A percentile compares a stretch with the other conserved stretches of the same genome.
Conservation (phyloP, 1,140 invertebrate genomes). For the Dicyema japonicum region DNA sequence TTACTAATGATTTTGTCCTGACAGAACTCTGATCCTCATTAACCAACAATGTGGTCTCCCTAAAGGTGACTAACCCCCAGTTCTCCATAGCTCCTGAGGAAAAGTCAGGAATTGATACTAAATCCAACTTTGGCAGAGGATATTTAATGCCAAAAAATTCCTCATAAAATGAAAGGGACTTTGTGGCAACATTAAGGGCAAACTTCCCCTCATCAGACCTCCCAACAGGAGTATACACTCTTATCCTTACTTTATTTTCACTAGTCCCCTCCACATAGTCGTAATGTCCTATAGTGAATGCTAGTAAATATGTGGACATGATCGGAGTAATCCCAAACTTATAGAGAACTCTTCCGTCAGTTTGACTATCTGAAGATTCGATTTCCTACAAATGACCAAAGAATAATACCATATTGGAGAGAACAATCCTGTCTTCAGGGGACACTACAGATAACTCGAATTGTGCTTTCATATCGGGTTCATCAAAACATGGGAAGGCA, state of each 20-base stretch:
- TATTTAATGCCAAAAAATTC: slow-evolving; percentile 72
- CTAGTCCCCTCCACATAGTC: slow-evolving; percentile 53
- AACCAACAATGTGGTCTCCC: slow-evolving; percentile 9
- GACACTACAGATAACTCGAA: slow-evolving; percentile 57
- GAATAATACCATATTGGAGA: slow-evolving; percentile 54
- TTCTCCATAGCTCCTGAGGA: slow-evolving; percentile 25
- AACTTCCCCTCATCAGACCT: slow-evolving; percentile 65
- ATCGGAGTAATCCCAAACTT: slow-evolving; percentile 51
- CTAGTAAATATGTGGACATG: slow-evolving; percentile 81
- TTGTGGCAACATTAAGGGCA: slow-evolving; percentile 35
- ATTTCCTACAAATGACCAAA: neutral
- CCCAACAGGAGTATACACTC: slow-evolving; percentile 61
- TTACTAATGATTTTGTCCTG: slow-evolving; percentile 57
- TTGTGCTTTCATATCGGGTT: slow-evolving; percentile 64
- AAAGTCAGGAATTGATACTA: slow-evolving; percentile 63
- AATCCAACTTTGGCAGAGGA: slow-evolving; percentile 69
- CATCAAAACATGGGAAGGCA: slow-evolving; percentile 87
- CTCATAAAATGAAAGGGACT: slow-evolving; percentile 56
- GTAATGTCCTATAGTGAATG: slow-evolving; percentile 61
- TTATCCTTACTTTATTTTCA: slow-evolving; percentile 21
- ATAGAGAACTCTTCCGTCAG: neutral
- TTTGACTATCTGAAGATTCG: neutral
- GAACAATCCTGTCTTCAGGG: slow-evolving; percentile 31
- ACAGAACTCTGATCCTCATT: slow-evolving; percentile 27
- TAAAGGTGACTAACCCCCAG: slow-evolving; percentile 18